These are phyloP conservation scores for Leucophenga maculata DNA, from an alignment of 2,888 invertebrate species.

Conservation along the genomic window DNA sequence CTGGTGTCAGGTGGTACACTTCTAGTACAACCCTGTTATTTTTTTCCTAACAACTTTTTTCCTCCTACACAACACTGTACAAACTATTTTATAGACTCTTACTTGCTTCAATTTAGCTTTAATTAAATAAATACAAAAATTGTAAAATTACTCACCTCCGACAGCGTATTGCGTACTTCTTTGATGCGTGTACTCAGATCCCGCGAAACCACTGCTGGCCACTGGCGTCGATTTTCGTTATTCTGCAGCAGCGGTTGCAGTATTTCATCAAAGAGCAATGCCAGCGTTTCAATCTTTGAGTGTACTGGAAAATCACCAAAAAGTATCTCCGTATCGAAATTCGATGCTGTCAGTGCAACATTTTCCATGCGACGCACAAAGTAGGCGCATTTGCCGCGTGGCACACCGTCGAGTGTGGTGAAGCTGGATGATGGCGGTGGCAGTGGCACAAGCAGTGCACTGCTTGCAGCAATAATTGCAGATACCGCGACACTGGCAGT, in stretches of 20 bases:
- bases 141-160: slow-evolving; percentile 58
- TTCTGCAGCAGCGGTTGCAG: slow-evolving; percentile 83
- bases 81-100: too few relatives aligned
- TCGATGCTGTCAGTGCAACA: slow-evolving; percentile 64
- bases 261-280: slow-evolving; percentile 81
- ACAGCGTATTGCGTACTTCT: slow-evolving; percentile 74
- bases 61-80: too few relatives aligned
- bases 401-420: slow-evolving; percentile 68
- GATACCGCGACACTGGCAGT: slow-evolving; percentile 51
- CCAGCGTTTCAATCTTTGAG: slow-evolving; percentile 81
- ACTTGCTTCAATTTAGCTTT: neutral
- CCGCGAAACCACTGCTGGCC: slow-evolving; percentile 81
- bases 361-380: slow-evolving; percentile 72
- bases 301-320: slow-evolving; percentile 82
- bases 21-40: too few relatives aligned
- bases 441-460: slow-evolving; percentile 56
- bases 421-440: slow-evolving; percentile 68
- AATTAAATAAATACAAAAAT: slow-evolving; percentile 12
- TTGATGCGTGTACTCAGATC: slow-evolving; percentile 82
- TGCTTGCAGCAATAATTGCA: slow-evolving; percentile 50
- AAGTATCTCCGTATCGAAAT: slow-evolving; percentile 73
- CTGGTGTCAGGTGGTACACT: too few relatives aligned
- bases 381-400: slow-evolving; percentile 73
- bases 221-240: slow-evolving; percentile 78
- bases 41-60: too few relatives aligned